phyloP scores from a whole-genome alignment of 2,113 vertebrate genomes.

The Zeus faber region DNA sequence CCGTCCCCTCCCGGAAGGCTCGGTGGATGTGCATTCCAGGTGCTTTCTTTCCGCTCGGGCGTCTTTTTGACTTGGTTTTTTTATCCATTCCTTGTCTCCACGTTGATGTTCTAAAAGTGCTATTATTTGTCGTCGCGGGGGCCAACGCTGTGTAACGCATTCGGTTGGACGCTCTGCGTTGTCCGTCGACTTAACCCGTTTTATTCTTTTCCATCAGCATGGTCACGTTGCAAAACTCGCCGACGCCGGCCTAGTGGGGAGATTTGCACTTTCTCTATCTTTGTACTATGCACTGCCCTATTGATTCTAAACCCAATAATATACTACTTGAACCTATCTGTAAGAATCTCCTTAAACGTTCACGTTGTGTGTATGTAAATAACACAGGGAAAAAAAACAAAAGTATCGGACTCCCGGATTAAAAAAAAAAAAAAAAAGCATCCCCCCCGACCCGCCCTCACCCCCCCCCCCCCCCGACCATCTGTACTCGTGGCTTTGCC shows the following conservation, averaged over 20 bases:
- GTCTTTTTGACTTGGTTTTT: constrained; percentile 45
- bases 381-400: constrained; percentile 80
- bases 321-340: constrained; percentile 98
- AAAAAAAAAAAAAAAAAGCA: too few relatives aligned
- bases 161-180: constrained; percentile 56
- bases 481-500: constrained; percentile 91
- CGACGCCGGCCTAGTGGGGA: constrained; percentile 85
- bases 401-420: constrained; percentile 70
- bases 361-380: constrained; percentile 94
- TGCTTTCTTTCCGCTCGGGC: constrained; percentile 78
- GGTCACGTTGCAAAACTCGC: constrained; percentile 79
- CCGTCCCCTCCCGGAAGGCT: constrained; percentile 50
- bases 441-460: too few relatives aligned
- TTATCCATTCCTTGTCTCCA: constrained; percentile 57
- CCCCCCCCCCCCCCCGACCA: constrained; percentile 82
- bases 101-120: constrained; percentile 82
- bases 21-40: constrained; percentile 99
- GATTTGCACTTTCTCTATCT: constrained; percentile 99
- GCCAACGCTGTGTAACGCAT: constrained; percentile 81
- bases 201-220: constrained; percentile 77
- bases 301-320: constrained; percentile 98
- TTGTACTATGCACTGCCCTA: constrained; percentile 99
- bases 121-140: constrained; percentile 86
- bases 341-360: constrained; percentile 86
- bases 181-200: constrained; percentile 58